Conservation (phyloP, 64 coral and sea anemone species). For the Montipora efflorescens region DNA sequence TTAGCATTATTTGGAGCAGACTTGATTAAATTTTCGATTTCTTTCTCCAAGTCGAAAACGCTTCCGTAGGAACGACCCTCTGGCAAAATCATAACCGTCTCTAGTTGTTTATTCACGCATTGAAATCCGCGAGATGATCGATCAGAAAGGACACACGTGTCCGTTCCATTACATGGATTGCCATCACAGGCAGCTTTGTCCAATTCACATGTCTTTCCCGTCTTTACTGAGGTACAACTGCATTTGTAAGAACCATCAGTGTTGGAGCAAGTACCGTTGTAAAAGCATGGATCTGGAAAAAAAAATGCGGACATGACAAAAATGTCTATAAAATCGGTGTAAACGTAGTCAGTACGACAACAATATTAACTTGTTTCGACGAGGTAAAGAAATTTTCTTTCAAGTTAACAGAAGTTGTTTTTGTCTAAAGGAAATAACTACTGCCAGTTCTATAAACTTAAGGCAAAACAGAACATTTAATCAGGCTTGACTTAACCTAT, state of each 20-base stretch:
- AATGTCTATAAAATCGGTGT: no score
- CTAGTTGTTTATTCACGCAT: slow-evolving; percentile 17
- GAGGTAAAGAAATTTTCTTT: no score
- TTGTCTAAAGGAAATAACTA: no score
- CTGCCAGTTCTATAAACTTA: no score
- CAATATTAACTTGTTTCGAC: no score
- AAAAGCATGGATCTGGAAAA: slow-evolving; percentile 53
- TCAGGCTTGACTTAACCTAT: no score
- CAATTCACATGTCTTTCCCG: slow-evolving; percentile 66
- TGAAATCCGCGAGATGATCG: slow-evolving; percentile 12
- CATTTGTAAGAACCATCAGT: slow-evolving; percentile 53
- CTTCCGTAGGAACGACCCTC: neutral
- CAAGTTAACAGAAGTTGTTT: no score
- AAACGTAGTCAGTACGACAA: no score
- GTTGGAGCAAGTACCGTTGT: slow-evolving; percentile 59
- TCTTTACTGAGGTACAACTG: slow-evolving; percentile 2
- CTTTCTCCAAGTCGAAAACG: slow-evolving; percentile 45
- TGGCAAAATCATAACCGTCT: slow-evolving; percentile 20
- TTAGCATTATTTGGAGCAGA: slow-evolving; percentile 57
- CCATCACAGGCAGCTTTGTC: slow-evolving; percentile 27
- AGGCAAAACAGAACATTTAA: no score
- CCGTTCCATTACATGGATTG: slow-evolving; percentile 15
- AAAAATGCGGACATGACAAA: no score
- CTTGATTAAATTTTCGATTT: slow-evolving; percentile 35
- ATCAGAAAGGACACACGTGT: slow-evolving; percentile 55